phyloP scores from a whole-genome alignment of 1,140 invertebrate genomes.

The Drosophila nigromelanica region DNA sequence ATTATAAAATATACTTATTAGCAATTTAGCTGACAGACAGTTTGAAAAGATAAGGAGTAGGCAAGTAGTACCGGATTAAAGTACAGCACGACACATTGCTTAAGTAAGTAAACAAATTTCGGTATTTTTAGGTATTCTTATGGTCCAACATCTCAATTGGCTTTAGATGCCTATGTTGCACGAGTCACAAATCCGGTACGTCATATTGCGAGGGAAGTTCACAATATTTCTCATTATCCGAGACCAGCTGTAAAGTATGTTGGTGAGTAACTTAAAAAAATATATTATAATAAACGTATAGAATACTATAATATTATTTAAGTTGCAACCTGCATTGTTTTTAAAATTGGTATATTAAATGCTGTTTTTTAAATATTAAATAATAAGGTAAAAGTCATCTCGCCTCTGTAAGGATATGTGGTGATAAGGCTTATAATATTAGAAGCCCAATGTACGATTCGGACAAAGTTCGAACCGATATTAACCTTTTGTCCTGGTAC shows the following conservation, averaged over 20 bases:
- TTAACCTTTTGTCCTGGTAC: slow-evolving; percentile 91
- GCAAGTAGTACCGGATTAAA: no score
- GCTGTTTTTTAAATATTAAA: slow-evolving; percentile 84
- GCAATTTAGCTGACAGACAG: not conserved
- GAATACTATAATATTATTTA: slow-evolving; percentile 27
- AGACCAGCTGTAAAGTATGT: slow-evolving; percentile 79
- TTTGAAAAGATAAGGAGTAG: no score
- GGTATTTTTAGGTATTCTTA: slow-evolving; percentile 52
- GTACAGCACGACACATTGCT: no score
- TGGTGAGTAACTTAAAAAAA: slow-evolving; percentile 57
- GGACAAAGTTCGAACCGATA: slow-evolving; percentile 87
- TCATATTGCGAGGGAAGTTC: slow-evolving; percentile 78
- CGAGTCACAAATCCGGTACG: slow-evolving; percentile 79
- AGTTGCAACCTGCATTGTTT: slow-evolving; percentile 43
- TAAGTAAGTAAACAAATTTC: no score
- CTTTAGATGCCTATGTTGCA: slow-evolving; percentile 77
- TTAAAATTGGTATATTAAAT: slow-evolving; percentile 73
- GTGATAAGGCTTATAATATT: slow-evolving; percentile 89
- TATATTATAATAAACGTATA: no score
- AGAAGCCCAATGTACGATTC: slow-evolving; percentile 86
- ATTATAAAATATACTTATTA: no score
- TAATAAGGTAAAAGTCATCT: slow-evolving; percentile 88
- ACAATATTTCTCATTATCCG: slow-evolving; percentile 75
- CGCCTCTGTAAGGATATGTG: slow-evolving; percentile 91
- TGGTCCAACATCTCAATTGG: slow-evolving; percentile 72